Percentiles rank a stretch among this genome's conserved stretches.
Evolutionary conservation across 64 coral and sea anemone genomes (phyloP).

Genomic region (Montipora cactus): DNA sequence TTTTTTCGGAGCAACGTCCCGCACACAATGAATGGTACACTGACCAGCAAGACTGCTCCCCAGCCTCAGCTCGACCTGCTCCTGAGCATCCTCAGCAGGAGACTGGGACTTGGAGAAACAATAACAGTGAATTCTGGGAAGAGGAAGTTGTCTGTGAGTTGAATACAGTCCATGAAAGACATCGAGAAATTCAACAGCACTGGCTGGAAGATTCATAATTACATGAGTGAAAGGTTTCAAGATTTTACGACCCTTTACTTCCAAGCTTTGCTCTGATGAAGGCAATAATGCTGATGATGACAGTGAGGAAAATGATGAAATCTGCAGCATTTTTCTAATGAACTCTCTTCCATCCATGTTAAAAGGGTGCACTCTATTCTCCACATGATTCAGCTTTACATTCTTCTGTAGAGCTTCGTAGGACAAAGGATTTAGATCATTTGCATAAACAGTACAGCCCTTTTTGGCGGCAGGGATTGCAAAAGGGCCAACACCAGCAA

Average conservation of each 20-base stretch:
- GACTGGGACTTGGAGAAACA: conserved; percentile 90
- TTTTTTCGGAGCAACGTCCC: conserved; percentile 95
- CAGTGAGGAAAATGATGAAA: not conserved
- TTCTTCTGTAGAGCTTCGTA: conserved; percentile 84
- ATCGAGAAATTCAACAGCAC: conserved; percentile 90
- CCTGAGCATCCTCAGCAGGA: conserved; percentile 70
- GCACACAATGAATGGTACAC: conserved; percentile 74
- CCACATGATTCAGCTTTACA: conserved; percentile 80
- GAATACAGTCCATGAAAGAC: conserved; percentile 85
- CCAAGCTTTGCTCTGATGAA: not conserved
- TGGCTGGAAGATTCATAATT: conserved; percentile 98
- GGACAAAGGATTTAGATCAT: conserved; percentile 94
- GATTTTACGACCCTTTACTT: not conserved
- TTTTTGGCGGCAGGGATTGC: conserved; percentile 95
- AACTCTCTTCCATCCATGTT: conserved; percentile 97
- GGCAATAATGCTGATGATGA: not conserved
- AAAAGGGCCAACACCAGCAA: conserved; percentile 99
- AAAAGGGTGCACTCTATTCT: conserved; percentile 64
- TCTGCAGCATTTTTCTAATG: conserved; percentile 64
- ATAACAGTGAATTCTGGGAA: conserved; percentile 95
- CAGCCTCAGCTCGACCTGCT: conserved; percentile 77
- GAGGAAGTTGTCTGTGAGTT: not conserved
- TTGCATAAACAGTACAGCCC: conserved; percentile 93
- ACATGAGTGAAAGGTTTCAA: conserved; percentile 82
- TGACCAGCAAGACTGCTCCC: conserved; percentile 22